Evolutionary conservation across 2,888 invertebrate genomes (phyloP).

Genomic region (Spilarctia lutea): DNA sequence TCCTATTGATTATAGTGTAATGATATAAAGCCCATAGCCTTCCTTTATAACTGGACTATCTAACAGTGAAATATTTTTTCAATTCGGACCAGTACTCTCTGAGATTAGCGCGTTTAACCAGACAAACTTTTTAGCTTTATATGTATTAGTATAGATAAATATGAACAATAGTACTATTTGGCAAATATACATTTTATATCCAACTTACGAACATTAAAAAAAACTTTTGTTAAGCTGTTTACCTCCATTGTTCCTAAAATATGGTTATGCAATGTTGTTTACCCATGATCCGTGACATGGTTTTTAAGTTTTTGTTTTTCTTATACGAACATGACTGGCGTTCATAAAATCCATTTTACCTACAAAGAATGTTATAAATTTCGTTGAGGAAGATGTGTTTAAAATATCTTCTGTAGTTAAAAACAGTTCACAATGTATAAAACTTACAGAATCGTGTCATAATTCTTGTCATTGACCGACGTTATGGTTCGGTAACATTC

Average conservation of each 20-base stretch:
- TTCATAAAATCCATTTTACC: background rate
- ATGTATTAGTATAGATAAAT: too few relatives aligned
- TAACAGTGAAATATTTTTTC: too few relatives aligned
- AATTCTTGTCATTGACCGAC: constrained; percentile 15
- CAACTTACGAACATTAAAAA: background rate
- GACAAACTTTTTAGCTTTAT: too few relatives aligned
- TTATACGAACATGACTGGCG: background rate
- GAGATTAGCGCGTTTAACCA: too few relatives aligned
- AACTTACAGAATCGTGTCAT: background rate
- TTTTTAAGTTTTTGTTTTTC: background rate
- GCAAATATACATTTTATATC: too few relatives aligned
- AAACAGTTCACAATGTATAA: background rate
- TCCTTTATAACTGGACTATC: too few relatives aligned
- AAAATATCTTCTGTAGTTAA: background rate
- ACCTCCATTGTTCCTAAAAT: background rate
- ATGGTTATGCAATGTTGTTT: background rate
- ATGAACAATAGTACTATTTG: too few relatives aligned
- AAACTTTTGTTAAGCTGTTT: background rate
- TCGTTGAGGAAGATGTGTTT: background rate
- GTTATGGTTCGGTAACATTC: constrained; percentile 8
- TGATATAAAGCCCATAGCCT: too few relatives aligned
- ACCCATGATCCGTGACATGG: background rate
- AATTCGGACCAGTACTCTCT: too few relatives aligned
- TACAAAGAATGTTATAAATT: background rate
- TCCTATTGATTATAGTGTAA: too few relatives aligned